Base-by-base conservation (phyloP, 2,797 vertebrate species). In the Enteromius thamalakanensis region DNA sequence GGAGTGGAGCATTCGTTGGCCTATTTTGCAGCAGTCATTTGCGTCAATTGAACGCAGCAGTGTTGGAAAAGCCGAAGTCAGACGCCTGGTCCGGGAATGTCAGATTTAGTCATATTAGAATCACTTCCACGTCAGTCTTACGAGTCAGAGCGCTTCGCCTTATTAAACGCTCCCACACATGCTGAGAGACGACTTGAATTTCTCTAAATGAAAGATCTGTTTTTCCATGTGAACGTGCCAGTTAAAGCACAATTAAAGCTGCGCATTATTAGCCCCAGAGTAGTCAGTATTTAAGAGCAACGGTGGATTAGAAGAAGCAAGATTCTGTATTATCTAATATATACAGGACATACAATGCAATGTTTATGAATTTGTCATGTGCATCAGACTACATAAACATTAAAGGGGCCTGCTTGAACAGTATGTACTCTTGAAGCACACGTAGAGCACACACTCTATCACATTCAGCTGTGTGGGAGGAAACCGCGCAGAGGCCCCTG, bases 391-490 rank as follows among this genome's bases (percentile, higher is more conserved):
- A 40, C 37, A 45, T 71, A 78, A 83, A 83, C 75, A 83, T 71
- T 37, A 70, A 34, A 78, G 64, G 60, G 29, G 75, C 12, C 55
- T 29, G 3, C 32, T 51, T 79, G 65, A 83, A 83, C 75, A 83
- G 21, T 9, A 37, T 42, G 51, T 70, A 29, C 65, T 78, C 53
- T 78, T 34, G 67, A 60, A 62, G 29, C 6, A 68, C 51, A 78
- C 51, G 67, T 78, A 78, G 51, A 83, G 40, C 64, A 62, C 81
- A 77, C 53, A 58, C 53, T 83, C 74, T 47, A 69, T 77, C 75
- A 71, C 82, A 83, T 64, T 78, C 53, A 62, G 82, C 75, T 49
- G 72, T 76, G 81, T 76, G 64, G 81, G 74, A 83, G 81, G 72
- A 83, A 84, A 84, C 68, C 15, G 26, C 60, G 4, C 37, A 21